Evolutionary conservation across 2,113 vertebrate genomes (phyloP).

Genomic region (Lathamus discolor): DNA sequence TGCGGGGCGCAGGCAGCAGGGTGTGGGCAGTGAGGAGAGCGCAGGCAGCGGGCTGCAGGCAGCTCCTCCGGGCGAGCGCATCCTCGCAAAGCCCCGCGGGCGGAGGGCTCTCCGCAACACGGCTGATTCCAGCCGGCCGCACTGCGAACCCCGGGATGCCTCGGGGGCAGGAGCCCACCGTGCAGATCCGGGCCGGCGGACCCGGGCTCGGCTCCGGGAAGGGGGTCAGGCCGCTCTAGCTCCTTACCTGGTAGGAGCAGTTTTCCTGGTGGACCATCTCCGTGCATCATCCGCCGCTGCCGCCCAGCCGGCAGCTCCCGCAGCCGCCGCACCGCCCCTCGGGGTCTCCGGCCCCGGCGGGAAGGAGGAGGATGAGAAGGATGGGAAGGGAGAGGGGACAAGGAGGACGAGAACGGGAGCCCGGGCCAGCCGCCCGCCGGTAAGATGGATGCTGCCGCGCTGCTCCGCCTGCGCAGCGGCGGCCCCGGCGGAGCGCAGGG

Average conservation of each 20-base stretch:
- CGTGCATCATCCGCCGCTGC: constrained; percentile 83
- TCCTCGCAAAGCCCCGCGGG: not conserved
- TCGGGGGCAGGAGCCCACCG: not conserved
- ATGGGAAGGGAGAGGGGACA: not conserved
- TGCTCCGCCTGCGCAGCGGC: constrained; percentile 73
- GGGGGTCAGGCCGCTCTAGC: not conserved
- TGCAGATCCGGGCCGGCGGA: not conserved
- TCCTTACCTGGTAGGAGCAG: constrained; percentile 90
- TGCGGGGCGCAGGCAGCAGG: not conserved
- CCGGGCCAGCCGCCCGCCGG: not conserved
- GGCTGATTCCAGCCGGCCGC: not conserved
- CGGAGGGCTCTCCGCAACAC: not conserved
- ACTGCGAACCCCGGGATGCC: not conserved
- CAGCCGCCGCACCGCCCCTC: constrained; percentile 58
- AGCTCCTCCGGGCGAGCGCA: not conserved
- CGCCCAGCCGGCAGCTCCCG: constrained; percentile 51
- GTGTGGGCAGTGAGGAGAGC: no score
- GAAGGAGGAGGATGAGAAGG: not conserved
- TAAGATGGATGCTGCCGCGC: constrained; percentile 76
- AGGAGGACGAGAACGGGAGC: not conserved
- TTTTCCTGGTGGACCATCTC: constrained; percentile 97
- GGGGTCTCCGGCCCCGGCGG: constrained; percentile 43
- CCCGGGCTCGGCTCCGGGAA: not conserved
- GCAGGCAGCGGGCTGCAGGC: not conserved
- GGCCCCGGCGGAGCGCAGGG: not conserved